phyloP scores from a whole-genome alignment of 2,797 vertebrate species.

The Tenualosa thibaudeaui region DNA sequence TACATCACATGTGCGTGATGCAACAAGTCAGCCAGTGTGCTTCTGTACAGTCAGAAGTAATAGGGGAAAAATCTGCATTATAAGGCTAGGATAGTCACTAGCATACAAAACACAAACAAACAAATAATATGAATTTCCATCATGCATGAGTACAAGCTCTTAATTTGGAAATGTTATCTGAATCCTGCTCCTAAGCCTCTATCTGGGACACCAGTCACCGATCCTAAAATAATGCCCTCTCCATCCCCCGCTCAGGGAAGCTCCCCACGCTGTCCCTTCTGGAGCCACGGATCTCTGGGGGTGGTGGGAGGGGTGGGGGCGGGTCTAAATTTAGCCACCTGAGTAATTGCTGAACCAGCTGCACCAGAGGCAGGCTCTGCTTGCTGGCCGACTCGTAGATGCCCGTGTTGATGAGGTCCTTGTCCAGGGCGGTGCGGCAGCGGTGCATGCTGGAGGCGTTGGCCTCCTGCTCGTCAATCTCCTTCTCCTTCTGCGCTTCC shows the following conservation, averaged over 20 bases:
- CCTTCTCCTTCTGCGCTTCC: constrained; percentile 98
- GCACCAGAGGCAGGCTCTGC: constrained; percentile 93
- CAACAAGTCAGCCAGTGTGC: too few relatives aligned
- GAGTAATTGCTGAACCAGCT: constrained; percentile 94
- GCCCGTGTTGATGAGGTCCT: constrained; percentile 97
- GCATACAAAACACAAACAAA: neutral
- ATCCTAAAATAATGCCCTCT: constrained; percentile 10
- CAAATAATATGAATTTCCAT: too few relatives aligned
- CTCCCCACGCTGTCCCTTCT: neutral
- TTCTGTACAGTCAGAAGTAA: too few relatives aligned
- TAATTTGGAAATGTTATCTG: neutral
- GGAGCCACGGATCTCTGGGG: neutral
- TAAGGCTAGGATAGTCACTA: neutral
- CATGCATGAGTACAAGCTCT: too few relatives aligned
- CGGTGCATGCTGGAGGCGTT: constrained; percentile 91
- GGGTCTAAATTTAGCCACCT: constrained; percentile 72
- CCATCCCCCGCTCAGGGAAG: neutral
- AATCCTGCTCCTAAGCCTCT: neutral
- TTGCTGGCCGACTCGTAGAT: constrained; percentile 96
- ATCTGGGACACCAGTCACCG: neutral
- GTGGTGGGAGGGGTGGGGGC: too few relatives aligned
- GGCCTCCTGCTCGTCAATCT: constrained; percentile 97
- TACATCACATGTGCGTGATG: neutral
- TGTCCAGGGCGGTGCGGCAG: constrained; percentile 90
- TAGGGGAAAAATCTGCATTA: neutral